phyloP scores from a whole-genome alignment of 2,113 vertebrate genomes.

The Hemibates koningsi region DNA sequence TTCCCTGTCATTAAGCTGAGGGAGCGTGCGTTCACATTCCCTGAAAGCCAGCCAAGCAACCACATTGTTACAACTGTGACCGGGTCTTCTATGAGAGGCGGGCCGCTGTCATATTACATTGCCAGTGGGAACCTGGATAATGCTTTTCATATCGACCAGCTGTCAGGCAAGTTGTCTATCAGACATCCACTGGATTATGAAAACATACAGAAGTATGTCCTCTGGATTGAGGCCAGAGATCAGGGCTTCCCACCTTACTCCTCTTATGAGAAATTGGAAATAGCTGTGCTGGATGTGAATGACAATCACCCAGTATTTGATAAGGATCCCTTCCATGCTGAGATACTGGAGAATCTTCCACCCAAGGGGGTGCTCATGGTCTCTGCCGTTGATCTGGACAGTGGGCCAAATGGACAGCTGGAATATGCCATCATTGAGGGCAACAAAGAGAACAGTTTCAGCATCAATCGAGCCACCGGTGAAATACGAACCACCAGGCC shows the following conservation, averaged over 20 bases:
- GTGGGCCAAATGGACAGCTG: conserved; percentile 86
- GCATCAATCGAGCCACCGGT: conserved; percentile 82
- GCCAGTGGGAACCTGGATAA: conserved; percentile 91
- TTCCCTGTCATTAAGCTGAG: conserved; percentile 83
- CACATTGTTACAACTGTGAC: conserved; percentile 81
- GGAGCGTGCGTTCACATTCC: conserved; percentile 82
- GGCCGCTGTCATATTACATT: conserved; percentile 86
- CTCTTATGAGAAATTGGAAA: conserved; percentile 87
- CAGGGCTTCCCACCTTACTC: conserved; percentile 95
- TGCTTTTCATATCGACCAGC: conserved; percentile 86
- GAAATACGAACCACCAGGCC: conserved; percentile 85
- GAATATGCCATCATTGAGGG: conserved; percentile 85
- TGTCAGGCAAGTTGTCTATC: conserved; percentile 86
- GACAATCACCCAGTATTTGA: conserved; percentile 87
- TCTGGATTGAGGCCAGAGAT: conserved; percentile 94
- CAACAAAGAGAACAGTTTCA: conserved; percentile 87
- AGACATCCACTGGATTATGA: conserved; percentile 84
- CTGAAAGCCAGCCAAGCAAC: conserved; percentile 83
- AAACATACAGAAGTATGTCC: conserved; percentile 83
- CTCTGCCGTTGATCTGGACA: conserved; percentile 83
- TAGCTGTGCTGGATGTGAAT: conserved; percentile 85
- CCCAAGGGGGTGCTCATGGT: conserved; percentile 82
- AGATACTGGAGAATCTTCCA: conserved; percentile 86
- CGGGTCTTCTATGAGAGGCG: conserved; percentile 83
- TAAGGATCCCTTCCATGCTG: conserved; percentile 82